Base-by-base conservation (phyloP, 2,888 invertebrate species). In the Micropterix aruncella region DNA sequence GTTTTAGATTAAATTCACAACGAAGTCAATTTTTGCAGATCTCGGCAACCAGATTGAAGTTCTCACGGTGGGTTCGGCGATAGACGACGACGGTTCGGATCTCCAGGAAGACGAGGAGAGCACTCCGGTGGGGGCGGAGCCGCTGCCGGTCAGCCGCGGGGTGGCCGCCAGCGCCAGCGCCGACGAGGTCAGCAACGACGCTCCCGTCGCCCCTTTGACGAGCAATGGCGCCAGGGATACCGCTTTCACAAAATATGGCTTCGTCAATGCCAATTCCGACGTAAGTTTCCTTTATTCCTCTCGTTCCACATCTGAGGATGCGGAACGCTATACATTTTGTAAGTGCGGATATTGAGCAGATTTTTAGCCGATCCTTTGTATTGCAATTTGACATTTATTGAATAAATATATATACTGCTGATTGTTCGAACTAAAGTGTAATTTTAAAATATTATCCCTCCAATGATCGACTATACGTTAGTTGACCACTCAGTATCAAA, bases 11-110 rank as follows among this genome's bases (percentile, higher is more conserved):
- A 19, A 41, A 41, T 43, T 44, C 40, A 45, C 16, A 18, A 37
- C 19, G 27, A 18, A 41, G 19, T 41, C 40, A 19, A 36, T 37
- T 47, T 9, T 36, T 16, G 1, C 61, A 71, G 70, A 71, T 47
- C 52, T 71, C 52, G 70, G 70, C 27, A 70, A 71, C 54, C 70
- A 70, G 50, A 70, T 71, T 51, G 71, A 71, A 56, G 70, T 70
- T 18, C 54, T 71, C 42, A 70, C 69, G 0, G 68, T 70, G 0
- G 67, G 65, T 2, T 66, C 64, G 3, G 60, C 38, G 5, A 27
- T 16, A 1, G 40, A 37, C 12, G 43, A 43, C 2, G 18, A 15
- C 1, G 38, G 19, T 3, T 16, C 12, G 2, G 39, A 38, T 4
- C 44, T 43, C 15, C 46, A 47, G 38, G 51, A 47, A 17, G 49